Evolutionary conservation across 2,797 vertebrate species (phyloP), one percentile per base, ranked within the genome.

Genomic region (Chanos chanos): DNA sequence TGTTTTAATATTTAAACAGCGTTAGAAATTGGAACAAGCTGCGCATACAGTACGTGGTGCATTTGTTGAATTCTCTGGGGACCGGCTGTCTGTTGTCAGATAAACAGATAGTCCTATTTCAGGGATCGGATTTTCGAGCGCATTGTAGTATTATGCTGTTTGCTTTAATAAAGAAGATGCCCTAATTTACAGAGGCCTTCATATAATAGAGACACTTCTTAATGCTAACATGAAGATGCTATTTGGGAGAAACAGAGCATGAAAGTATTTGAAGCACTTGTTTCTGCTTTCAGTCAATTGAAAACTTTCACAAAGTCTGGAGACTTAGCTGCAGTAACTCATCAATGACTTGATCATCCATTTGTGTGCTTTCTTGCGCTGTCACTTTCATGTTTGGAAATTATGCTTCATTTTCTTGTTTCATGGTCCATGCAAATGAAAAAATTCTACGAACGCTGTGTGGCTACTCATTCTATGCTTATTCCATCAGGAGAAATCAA

Each of bases 161-260:
- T 63, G 48, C 63, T 54, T 49, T 37, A 60, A 55, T 63, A 28
- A 67, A 48, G 45, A 66, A 62, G 30, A 25, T 36, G 24, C 44
- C 13, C 28, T 7, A n/a, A 45, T 61, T 47, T 53, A 48, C 31
- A 44, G 15, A 31, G 40, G 37, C 28, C 59, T 67, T 67, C 47
- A 66, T 62, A 69, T 62, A 59, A 34, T 33, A 56, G 57, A 51
- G 24, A 49, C 3, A 16, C 51, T 52, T 55, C 25, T 52, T 31
- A 49, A 68, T 50, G 34, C 15, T 2, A 18, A 36, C 45, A 51
- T 18, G n/a, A n/a, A n/a, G n/a, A n/a, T n/a, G n/a, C n/a, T n/a
- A n/a, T n/a, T n/a, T n/a, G n/a, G 25, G 15, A 21, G n/a, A 34
- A 4, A 53, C 44, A 48, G 31, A 59, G 64, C n/a, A 66, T 63